Conservation (phyloP, 2,888 invertebrate species). For the Pyrrhia umbra region DNA sequence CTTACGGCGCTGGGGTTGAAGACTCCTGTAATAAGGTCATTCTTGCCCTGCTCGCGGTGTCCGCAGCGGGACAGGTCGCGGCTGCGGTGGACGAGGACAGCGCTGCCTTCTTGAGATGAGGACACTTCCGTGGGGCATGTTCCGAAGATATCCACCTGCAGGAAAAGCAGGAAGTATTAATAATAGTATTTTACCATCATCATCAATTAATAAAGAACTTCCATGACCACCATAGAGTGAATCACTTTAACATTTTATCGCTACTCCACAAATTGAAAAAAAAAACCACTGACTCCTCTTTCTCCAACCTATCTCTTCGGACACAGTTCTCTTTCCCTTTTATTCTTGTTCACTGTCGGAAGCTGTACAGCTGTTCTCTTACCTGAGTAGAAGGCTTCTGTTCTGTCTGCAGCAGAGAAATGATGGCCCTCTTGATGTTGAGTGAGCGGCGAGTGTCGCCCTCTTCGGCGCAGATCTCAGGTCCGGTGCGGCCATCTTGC, state of each 20-base stretch:
- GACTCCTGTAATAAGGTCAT: slow-evolving; percentile 90
- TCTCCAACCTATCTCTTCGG: no score
- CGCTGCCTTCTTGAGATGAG: slow-evolving; percentile 88
- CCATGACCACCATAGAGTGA: no score
- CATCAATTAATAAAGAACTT: no score
- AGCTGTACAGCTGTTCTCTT: slow-evolving; percentile 29
- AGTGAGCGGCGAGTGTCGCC: slow-evolving; percentile 94
- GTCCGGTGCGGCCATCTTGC: slow-evolving; percentile 94
- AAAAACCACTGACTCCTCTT: no score
- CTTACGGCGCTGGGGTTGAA: slow-evolving; percentile 89
- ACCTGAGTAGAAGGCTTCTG: slow-evolving; percentile 86
- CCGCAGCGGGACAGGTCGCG: slow-evolving; percentile 93
- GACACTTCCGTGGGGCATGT: slow-evolving; percentile 94
- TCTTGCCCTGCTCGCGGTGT: slow-evolving; percentile 92
- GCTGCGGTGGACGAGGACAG: slow-evolving; percentile 91
- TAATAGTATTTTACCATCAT: background rate
- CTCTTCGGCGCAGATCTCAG: slow-evolving; percentile 93
- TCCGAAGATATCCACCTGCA: slow-evolving; percentile 94
- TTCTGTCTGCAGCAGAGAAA: slow-evolving; percentile 94
- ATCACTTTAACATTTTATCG: no score
- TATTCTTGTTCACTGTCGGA: no score
- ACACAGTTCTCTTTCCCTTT: no score
- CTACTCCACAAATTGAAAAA: no score
- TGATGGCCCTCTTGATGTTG: slow-evolving; percentile 97
- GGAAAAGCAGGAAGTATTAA: background rate